Base-by-base conservation (phyloP, 2,888 invertebrate genomes). In the Heliconius charithonia region DNA sequence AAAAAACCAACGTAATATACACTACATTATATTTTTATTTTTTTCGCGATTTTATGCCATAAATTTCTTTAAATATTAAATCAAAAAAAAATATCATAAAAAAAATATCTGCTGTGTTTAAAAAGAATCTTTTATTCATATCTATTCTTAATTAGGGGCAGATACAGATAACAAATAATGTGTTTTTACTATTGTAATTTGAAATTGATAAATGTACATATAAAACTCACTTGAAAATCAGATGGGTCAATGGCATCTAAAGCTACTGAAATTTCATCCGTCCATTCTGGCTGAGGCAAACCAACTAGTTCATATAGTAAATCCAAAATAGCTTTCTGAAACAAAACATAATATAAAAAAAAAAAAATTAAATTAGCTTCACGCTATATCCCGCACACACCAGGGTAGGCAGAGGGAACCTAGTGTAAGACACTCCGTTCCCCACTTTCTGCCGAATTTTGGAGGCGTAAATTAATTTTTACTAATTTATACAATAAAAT, bases 271-370 rank as follows among this genome's bases (percentile, higher is more conserved):
- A 98, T 97, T 90, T 99, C 98, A 86, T 98, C 98, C 2, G 98
- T 98, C 98, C 98, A 99, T 86, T 97, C 97, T 0, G 98, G 98
- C 89, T 98, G 96, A 67, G 97, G 97, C 83, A 99, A 93, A 79
- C 98, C 97, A 84, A 99, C 96, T 79, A 99, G 93, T 90, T 99
- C 99, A 89, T 98, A 99, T 67, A 99, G 94, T 82, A 99, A 95
- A 92, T 99, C 99, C 90, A 99, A 93, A 86, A 99, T 97, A 75
- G 98, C 98, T 96, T 98, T 97, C 98, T 98, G 89, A 62, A 91
- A 91, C 67, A 29, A 56, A 72, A 51, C 27, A 32, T 56, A 56
- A 63, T 7, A 16, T 62, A n/a, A n/a, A n/a, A n/a, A n/a, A n/a
- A n/a, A n/a, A n/a, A n/a, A n/a, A n/a, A n/a, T n/a, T n/a, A n/a